A percentile compares a stretch with the other conserved stretches of the same genome.
These are phyloP conservation scores for Latrodectus hesperus DNA, from an alignment of 2,888 invertebrate genomes.

Conservation along the genomic window DNA sequence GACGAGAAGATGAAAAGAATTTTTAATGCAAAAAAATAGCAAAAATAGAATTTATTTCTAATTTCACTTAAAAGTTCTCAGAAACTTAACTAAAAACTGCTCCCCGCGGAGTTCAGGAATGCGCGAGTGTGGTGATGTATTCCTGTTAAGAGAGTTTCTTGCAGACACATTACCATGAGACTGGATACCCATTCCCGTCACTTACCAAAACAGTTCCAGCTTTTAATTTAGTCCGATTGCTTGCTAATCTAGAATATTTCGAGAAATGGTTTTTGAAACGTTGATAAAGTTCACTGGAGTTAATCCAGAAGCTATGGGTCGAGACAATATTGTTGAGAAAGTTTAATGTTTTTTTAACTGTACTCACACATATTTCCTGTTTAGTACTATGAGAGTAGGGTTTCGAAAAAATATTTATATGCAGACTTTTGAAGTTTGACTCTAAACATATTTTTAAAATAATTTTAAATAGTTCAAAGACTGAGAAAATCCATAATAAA, in stretches of 20 bases:
- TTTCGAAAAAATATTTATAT: no score
- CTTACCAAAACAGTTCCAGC: background rate
- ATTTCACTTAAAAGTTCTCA: constrained; percentile 44
- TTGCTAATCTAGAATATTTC: background rate
- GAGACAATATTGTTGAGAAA: no score
- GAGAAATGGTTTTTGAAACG: background rate
- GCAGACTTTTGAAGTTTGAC: no score
- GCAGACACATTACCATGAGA: constrained; percentile 40
- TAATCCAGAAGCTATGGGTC: no score
- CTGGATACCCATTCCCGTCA: constrained; percentile 1
- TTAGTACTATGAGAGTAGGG: no score
- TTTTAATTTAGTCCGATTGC: background rate
- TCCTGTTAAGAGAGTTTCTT: constrained; percentile 13
- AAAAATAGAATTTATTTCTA: constrained; percentile 32
- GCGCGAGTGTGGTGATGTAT: constrained; percentile 13
- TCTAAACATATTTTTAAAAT: no score
- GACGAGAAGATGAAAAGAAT: background rate
- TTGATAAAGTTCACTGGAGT: no score
- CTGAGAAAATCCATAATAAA: no score
- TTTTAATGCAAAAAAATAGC: constrained; percentile 14
- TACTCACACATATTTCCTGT: no score
- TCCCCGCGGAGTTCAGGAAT: constrained; percentile 28
- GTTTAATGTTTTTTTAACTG: no score
- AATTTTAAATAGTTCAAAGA: no score
- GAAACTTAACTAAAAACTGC: constrained; percentile 25